Conservation (phyloP, 1,140 invertebrate species). For the Drosophila pectinifera region DNA sequence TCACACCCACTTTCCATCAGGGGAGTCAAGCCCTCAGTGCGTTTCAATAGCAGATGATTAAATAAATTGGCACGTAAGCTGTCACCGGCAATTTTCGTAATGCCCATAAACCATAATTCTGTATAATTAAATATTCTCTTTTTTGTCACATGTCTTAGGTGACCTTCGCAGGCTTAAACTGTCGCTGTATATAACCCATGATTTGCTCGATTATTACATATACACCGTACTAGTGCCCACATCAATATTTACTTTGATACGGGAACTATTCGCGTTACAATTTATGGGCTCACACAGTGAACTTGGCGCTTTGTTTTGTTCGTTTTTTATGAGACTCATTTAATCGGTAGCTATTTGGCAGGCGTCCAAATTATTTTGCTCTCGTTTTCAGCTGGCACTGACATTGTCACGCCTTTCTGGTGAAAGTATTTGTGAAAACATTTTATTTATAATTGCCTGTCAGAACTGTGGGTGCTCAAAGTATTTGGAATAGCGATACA, state of each 20-base stretch:
- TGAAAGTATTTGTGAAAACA: constrained; percentile 70
- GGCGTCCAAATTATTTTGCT: constrained; percentile 72
- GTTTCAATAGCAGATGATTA: constrained; percentile 16
- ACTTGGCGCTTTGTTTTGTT: constrained; percentile 38
- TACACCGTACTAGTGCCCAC: constrained; percentile 7
- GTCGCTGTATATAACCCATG: constrained; percentile 41
- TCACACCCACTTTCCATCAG: constrained; percentile 1
- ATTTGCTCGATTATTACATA: constrained; percentile 27
- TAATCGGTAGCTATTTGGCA: constrained; percentile 71
- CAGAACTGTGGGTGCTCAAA: constrained; percentile 54
- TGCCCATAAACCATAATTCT: constrained; percentile 63
- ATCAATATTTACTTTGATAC: constrained; percentile 37
- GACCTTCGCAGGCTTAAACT: constrained; percentile 63
- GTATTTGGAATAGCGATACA: constrained; percentile 30
- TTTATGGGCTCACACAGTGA: constrained; percentile 46
- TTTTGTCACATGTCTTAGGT: constrained; percentile 18
- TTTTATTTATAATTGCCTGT: constrained; percentile 72
- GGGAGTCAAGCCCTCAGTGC: background rate
- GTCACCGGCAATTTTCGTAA: constrained; percentile 12
- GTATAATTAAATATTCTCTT: constrained; percentile 45
- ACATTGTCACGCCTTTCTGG: constrained; percentile 70
- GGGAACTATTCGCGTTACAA: constrained; percentile 46
- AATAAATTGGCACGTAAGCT: constrained; percentile 38
- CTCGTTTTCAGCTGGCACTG: constrained; percentile 73
- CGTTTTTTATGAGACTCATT: constrained; percentile 43